phyloP scores from a whole-genome alignment of 2,888 invertebrate genomes.

The Leptinotarsa haldemani region DNA sequence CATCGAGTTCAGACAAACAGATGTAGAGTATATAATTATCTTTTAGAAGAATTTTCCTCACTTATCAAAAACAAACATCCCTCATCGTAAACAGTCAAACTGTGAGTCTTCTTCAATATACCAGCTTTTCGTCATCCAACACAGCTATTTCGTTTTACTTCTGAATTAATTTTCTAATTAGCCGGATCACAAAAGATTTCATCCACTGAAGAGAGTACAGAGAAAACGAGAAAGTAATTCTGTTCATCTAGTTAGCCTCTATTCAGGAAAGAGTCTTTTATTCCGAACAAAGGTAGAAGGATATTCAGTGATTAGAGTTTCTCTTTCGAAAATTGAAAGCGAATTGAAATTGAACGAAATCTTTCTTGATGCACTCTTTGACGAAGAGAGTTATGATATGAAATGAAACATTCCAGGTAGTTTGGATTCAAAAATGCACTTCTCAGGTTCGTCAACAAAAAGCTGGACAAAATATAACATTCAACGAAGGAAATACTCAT shows the following conservation, averaged over 20 bases:
- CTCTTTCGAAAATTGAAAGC: neutral
- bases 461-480: no score
- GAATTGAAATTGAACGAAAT: neutral
- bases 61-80: no score
- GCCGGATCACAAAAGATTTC: slow-evolving; percentile 24
- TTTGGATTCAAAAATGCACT: neutral
- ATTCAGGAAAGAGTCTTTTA: slow-evolving; percentile 36
- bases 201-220: slow-evolving; percentile 23
- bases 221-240: slow-evolving; percentile 33
- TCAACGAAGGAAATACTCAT: no score
- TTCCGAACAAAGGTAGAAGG: slow-evolving; percentile 34
- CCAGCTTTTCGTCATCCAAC: neutral
- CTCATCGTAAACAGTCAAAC: no score
- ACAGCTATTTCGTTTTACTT: neutral
- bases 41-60: no score
- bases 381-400: neutral
- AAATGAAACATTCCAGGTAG: neutral
- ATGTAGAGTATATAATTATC: no score
- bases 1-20: no score
- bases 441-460: neutral
- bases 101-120: neutral
- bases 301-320: slow-evolving; percentile 14
- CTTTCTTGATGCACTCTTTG: neutral
- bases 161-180: slow-evolving; percentile 29
- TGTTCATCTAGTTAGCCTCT: slow-evolving; percentile 37